These are phyloP conservation scores for Amphiprion clarkii DNA, from an alignment of 2,797 vertebrate genomes.

Conservation along the genomic window DNA sequence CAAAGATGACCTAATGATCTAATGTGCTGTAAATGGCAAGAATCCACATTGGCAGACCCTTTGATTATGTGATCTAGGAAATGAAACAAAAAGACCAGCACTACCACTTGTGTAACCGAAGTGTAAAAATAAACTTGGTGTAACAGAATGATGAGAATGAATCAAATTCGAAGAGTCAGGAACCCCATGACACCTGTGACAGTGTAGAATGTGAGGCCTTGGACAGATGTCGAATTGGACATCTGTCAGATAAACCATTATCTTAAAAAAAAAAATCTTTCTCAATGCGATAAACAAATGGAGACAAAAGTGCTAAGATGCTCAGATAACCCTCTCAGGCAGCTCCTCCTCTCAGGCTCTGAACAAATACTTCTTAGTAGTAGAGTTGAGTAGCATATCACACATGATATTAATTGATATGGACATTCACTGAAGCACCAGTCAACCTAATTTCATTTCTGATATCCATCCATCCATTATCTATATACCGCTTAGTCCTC, in stretches of 20 bases:
- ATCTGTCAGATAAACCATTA: conserved; percentile 23
- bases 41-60: not conserved
- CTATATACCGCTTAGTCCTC: no score
- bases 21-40: not conserved
- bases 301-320: conserved; percentile 3
- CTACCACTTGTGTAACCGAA: not conserved
- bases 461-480: no score
- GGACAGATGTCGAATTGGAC: not conserved
- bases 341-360: conserved; percentile 1
- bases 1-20: not conserved
- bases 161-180: not conserved
- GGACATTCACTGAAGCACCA: conserved; percentile 3
- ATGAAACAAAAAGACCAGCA: not conserved
- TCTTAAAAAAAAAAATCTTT: not conserved
- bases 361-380: not conserved
- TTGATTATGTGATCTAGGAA: not conserved
- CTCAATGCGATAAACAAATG: conserved; percentile 2
- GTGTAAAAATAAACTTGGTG: not conserved
- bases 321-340: not conserved
- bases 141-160: not conserved
- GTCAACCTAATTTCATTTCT: not conserved
- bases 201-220: not conserved
- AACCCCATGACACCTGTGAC: not conserved
- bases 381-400: not conserved
- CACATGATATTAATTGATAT: conserved; percentile 3